phyloP scores from a whole-genome alignment of 1,140 invertebrate species.

The Polypedilum pembai region DNA sequence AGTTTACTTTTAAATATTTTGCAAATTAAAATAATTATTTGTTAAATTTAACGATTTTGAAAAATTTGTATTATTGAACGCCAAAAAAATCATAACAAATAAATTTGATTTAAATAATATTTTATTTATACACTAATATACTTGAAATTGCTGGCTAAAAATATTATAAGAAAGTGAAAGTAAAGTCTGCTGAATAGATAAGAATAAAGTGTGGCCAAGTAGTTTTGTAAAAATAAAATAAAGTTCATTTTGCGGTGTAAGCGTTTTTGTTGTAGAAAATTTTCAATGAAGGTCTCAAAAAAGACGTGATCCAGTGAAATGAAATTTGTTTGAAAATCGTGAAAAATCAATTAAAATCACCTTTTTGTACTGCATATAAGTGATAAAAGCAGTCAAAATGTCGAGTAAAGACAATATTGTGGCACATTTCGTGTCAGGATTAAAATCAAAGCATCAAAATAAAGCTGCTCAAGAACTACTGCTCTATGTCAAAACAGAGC shows the following conservation, averaged over 20 bases:
- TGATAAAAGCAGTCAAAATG: slow-evolving; percentile 3
- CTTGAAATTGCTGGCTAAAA: no score
- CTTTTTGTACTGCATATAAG: background rate
- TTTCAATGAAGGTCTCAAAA: background rate
- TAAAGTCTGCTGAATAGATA: no score
- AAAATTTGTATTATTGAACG: no score
- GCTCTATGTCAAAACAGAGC: slow-evolving; percentile 84
- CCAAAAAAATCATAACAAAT: no score
- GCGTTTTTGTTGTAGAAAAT: background rate
- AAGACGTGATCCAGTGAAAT: background rate
- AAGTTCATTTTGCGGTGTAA: background rate
- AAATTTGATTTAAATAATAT: no score
- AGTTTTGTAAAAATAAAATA: no score
- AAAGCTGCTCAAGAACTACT: slow-evolving; percentile 82
- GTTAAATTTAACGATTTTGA: no score
- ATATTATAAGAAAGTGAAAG: no score
- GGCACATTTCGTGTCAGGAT: slow-evolving; percentile 71
- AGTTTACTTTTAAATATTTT: no score
- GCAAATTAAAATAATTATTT: no score
- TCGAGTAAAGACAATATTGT: slow-evolving; percentile 47
- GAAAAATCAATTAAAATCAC: background rate
- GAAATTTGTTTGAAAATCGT: background rate
- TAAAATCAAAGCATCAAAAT: slow-evolving; percentile 79
- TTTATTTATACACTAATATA: no score
- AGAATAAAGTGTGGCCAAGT: no score